These are phyloP conservation scores for Drosophila pruinosa DNA, from an alignment of 1,140 invertebrate species.

Conservation along the genomic window DNA sequence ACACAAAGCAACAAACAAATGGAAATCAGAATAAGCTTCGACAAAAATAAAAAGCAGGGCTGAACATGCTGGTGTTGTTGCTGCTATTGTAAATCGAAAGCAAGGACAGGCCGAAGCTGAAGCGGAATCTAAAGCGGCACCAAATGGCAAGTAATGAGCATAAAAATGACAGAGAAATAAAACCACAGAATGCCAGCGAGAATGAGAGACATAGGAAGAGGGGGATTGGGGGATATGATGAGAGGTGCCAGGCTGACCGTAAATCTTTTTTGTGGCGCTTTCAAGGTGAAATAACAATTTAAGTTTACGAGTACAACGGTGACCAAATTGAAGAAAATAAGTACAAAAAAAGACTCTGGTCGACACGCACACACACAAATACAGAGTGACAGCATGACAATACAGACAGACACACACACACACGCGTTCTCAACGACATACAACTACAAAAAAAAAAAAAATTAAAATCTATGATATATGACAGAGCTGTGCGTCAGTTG, in stretches of 20 bases:
- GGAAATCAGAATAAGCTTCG: slow-evolving; percentile 72
- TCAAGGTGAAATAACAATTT: slow-evolving; percentile 79
- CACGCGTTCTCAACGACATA: too few species aligned
- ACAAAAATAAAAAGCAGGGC: slow-evolving; percentile 10
- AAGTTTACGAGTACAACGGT: slow-evolving; percentile 66
- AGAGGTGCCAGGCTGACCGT: slow-evolving; percentile 59
- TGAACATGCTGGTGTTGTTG: slow-evolving; percentile 19
- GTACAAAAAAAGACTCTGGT: neutral
- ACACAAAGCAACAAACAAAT: slow-evolving; percentile 29
- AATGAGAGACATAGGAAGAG: neutral
- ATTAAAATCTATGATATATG: slow-evolving; percentile 67
- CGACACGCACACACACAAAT: slow-evolving; percentile 5
- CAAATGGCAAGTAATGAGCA: slow-evolving; percentile 74
- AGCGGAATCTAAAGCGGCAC: slow-evolving; percentile 16
- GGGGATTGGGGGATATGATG: neutral
- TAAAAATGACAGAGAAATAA: slow-evolving; percentile 59
- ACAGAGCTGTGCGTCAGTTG: slow-evolving; percentile 57
- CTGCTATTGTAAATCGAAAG: slow-evolving; percentile 34
- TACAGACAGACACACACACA: slow-evolving; percentile 16
- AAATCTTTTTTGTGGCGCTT: slow-evolving; percentile 76
- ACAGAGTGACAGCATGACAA: slow-evolving; percentile 1
- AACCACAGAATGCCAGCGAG: slow-evolving; percentile 19
- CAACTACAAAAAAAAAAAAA: slow-evolving; percentile 8
- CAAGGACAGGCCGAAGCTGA: neutral
- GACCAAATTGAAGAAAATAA: slow-evolving; percentile 19